Evolutionary conservation across 53 echinoderm and acorn worm species (phyloP), one percentile per base, ranked within the genome.

Genomic region (Zoroaster sp.): DNA sequence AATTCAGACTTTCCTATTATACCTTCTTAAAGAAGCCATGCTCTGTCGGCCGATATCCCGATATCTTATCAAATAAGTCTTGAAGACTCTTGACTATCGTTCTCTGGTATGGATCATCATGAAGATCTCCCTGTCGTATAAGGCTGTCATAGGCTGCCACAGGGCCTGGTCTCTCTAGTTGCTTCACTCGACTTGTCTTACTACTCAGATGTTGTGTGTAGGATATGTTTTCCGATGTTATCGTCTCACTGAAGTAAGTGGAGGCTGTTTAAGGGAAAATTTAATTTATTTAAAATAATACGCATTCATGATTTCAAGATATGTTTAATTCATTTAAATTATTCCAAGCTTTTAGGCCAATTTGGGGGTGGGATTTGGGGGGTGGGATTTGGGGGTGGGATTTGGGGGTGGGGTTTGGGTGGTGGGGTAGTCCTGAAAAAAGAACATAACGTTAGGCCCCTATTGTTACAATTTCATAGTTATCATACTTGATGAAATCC

Each of bases 11-110:
- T 59, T 25, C 63, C 11, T 59, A 59, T 59, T 59, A n/a, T 83
- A 98, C 99, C 90, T 91, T 98, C 39, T 94, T 88, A 44, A 96
- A 86, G 44, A 98, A 80, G n/a, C 94, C 66, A 12, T 66, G 85
- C 75, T 91, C 89, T n/a, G 40, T 73, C n/a, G 99, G 99, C 55
- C 88, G 49, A 69, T 98, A 98, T 18, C 96, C 93, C 12, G 93
- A 73, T 10, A 96, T 88, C 47, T 80, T 79, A 55, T 91, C 86
- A 77, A 94, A 94, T 4, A 98, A 86, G 31, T 89, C 73, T 72
- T 98, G 92, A 12, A 98, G 87, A 36, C 86, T 73, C 39, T 46
- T 52, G 1, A 98, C 94, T 13, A 96, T 92, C 1, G 72, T 67
- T 52, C 92, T 89, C 80, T 98, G 99, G 85, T 94, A 68, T 10